Evolutionary conservation across 1,140 invertebrate genomes (phyloP), one percentile per base, ranked within the genome.

Genomic region (Sweltsa coloradensis): DNA sequence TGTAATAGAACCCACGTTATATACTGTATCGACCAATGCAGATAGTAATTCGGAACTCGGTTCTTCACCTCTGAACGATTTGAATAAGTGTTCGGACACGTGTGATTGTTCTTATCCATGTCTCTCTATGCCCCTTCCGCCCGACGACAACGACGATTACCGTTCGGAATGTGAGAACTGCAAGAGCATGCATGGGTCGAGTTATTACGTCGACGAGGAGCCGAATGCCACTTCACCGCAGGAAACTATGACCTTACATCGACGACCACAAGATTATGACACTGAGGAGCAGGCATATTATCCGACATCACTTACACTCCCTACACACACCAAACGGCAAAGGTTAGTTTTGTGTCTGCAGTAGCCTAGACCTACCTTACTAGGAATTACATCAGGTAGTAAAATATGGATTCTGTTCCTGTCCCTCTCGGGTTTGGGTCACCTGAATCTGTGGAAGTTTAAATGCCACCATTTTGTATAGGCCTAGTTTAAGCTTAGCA

Each of bases 81-180:
- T 52, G 47, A 52, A 49, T 42, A 49, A 46, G 27, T 39, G 47
- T 31, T 44, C 42, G 5, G 45, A 18, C 18, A 21, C 46, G 2
- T 70, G 66, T 46, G 65, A 61, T 22, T 70, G 67, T 34, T 66
- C 61, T 24, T 61, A 64, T 53, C 67, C 67, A 56, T 64, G 60
- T 19, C 50, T 67, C 25, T 61, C 65, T 46, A 63, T 65, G 25
- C 48, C 68, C 45, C 63, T 66, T 19, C 48, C 68, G 21, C 64
- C 67, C 41, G 79, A 80, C 47, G 69, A 79, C 39, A 70, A 73
- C 16, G 80, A 84, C 55, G 82, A 85, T 62, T 85, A 83, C 58
- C 70, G 83, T 34, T 84, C 79, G 60, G 83, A 87, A 61, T 87
- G 83, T 62, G 83, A 85, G 62, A 87, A 87, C 65, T 87, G 83